Evolutionary conservation across 2,888 invertebrate species (phyloP).

Genomic region (Megaustenia siamemsis): DNA sequence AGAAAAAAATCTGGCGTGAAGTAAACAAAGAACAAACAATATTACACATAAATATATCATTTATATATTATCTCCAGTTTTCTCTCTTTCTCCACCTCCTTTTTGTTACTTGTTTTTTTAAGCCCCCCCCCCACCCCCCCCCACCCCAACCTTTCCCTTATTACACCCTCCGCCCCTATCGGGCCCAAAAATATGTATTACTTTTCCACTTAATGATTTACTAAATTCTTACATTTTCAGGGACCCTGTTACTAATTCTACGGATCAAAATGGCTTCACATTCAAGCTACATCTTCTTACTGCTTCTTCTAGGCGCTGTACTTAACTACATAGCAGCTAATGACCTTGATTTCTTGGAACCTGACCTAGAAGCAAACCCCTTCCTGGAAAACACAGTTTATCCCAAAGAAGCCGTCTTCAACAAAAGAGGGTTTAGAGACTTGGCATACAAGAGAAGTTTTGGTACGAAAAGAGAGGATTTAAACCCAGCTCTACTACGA

Average conservation of each 20-base stretch:
- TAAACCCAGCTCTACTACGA: conserved; percentile 15
- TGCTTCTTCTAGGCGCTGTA: conserved; percentile 25
- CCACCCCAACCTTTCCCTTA: not conserved
- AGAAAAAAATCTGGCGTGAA: too few relatives aligned
- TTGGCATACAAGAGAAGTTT: conserved; percentile 59
- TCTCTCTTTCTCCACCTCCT: too few relatives aligned
- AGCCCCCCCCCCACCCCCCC: too few relatives aligned
- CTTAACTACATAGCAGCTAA: conserved; percentile 34
- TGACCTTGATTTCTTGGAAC: conserved; percentile 4
- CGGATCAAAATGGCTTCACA: conserved; percentile 16
- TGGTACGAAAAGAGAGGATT: conserved; percentile 33
- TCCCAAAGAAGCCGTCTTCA: conserved; percentile 48
- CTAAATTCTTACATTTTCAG: not conserved
- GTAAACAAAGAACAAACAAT: too few relatives aligned
- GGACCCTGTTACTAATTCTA: too few relatives aligned
- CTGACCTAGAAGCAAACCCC: not conserved
- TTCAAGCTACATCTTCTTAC: conserved; percentile 11
- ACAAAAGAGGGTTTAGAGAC: conserved; percentile 53
- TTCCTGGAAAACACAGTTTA: conserved; percentile 10
- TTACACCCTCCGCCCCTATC: not conserved
- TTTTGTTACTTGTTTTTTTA: too few relatives aligned
- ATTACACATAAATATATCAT: too few relatives aligned
- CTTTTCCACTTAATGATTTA: not conserved
- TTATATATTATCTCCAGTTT: too few relatives aligned
- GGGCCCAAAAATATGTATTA: not conserved